Percentiles rank a stretch among this genome's conserved stretches.
These are phyloP conservation scores for Gymnocheta viridis DNA, from an alignment of 2,888 invertebrate genomes.

Conservation along the genomic window DNA sequence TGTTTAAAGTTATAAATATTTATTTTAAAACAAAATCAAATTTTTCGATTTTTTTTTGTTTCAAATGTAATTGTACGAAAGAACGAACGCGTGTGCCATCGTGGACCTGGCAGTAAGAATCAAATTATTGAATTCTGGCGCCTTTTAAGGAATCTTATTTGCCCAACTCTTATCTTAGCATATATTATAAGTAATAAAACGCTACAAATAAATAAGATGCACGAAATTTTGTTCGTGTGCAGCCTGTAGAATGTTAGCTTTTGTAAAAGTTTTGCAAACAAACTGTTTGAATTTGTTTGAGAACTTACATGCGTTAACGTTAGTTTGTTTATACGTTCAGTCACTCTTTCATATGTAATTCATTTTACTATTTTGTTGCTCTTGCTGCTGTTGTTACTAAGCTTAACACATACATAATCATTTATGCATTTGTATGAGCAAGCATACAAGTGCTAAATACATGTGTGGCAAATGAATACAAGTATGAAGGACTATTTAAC, in stretches of 20 bases:
- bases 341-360: conserved; percentile 11
- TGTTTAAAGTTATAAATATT: too few relatives aligned
- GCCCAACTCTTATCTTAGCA: too few relatives aligned
- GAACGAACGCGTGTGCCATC: too few relatives aligned
- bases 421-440: not conserved
- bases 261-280: not conserved
- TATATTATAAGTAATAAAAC: too few relatives aligned
- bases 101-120: too few relatives aligned
- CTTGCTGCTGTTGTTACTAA: not conserved
- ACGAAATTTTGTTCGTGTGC: not conserved
- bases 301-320: conserved; percentile 12
- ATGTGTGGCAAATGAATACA: not conserved
- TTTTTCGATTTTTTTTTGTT: too few relatives aligned
- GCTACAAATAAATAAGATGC: too few relatives aligned
- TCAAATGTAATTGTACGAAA: too few relatives aligned
- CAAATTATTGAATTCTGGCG: too few relatives aligned
- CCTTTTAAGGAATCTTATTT: too few relatives aligned
- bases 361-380: not conserved
- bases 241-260: not conserved
- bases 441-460: not conserved
- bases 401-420: not conserved
- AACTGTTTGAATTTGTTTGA: conserved; percentile 16
- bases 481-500: conserved; percentile 40
- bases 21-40: too few relatives aligned
- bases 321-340: not conserved